Evolutionary conservation across 1,140 invertebrate genomes (phyloP), one percentile per base, ranked within the genome.

Genomic region (Bombus difficillimus): DNA sequence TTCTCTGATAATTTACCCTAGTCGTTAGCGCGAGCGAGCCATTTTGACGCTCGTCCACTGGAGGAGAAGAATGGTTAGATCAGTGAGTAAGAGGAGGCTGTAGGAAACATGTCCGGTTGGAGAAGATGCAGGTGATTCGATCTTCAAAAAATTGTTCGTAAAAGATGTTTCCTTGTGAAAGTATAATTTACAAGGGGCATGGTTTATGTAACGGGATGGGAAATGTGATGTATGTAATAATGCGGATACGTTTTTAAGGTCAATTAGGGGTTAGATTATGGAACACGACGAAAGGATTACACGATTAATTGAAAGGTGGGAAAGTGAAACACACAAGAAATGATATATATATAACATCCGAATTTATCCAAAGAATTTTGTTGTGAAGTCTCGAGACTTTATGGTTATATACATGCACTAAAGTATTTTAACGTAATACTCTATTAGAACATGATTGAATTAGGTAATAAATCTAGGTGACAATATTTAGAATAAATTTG

Each of bases 1-100:
- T 84, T 84, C 76, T 39, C 32, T 37, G 83, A 84, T 84, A 80
- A 80, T 84, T 84, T 72, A 84, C 83, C 76, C 83, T n/a, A 12
- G 83, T 84, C 83, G 83, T 84, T 84, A 84, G 76, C 25, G 53
- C 83, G 10, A 5, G 75, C 13, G 39, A 37, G 2, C 76, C 25
- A 84, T 79, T 84, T 79, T 84, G 62, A 34, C 32, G 28, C 25
- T 2, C 3, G 15, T 32, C 3, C n/a, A 28, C n/a, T 6, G 66
- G 0, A 1, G 1, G 4, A 25, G 57, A 28, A 25, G 43, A 37
- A 64, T 53, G 64, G 39, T n/a, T 64, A 74, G 57, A 39, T 82
- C 32, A 39, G 59, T 22, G 43, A 12, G 74, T 28, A 34, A n/a
- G 25, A 53, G 18, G 18, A 53, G 47, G 47, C 47, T 53, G 47